These are phyloP conservation scores for Platerodrilus igneus DNA, from an alignment of 2,888 invertebrate species.

Conservation along the genomic window DNA sequence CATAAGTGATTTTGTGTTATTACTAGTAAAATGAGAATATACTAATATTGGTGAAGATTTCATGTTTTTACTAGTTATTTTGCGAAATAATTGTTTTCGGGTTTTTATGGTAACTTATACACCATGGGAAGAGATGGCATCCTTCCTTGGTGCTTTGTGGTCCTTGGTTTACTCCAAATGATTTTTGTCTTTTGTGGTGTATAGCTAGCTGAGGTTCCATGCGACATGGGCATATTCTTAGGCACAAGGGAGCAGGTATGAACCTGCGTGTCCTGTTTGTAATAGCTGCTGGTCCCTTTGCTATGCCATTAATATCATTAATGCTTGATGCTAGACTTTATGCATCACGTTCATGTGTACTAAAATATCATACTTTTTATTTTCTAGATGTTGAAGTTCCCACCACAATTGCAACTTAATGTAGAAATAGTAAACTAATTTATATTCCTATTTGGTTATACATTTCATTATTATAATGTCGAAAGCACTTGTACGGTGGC, in stretches of 20 bases:
- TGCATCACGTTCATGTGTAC: not conserved
- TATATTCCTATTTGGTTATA: conserved; percentile 3
- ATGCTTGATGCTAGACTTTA: conserved; percentile 15
- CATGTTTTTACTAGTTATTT: too few species aligned
- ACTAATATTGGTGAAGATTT: too few species aligned
- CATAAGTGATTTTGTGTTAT: too few species aligned
- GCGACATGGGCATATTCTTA: conserved; percentile 72
- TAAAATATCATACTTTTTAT: not conserved
- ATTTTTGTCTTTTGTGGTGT: conserved; percentile 35
- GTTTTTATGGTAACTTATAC: too few species aligned
- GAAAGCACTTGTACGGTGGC: conserved; percentile 23
- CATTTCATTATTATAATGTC: not conserved
- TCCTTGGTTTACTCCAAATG: conserved; percentile 3
- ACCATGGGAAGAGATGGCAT: too few species aligned
- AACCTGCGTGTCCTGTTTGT: conserved; percentile 28
- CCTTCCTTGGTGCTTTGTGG: too few species aligned
- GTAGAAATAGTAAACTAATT: conserved; percentile 2
- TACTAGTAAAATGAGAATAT: too few species aligned
- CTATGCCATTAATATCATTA: conserved; percentile 19
- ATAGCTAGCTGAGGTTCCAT: conserved; percentile 68
- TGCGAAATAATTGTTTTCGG: too few species aligned
- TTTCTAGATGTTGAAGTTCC: not conserved
- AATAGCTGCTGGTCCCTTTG: conserved; percentile 17
- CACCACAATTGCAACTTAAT: not conserved
- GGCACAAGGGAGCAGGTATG: conserved; percentile 55